A percentile compares a stretch with the other conserved stretches of the same genome.
phyloP scores from a whole-genome alignment of 2,888 invertebrate genomes.

The Synanthedon vespiformis region DNA sequence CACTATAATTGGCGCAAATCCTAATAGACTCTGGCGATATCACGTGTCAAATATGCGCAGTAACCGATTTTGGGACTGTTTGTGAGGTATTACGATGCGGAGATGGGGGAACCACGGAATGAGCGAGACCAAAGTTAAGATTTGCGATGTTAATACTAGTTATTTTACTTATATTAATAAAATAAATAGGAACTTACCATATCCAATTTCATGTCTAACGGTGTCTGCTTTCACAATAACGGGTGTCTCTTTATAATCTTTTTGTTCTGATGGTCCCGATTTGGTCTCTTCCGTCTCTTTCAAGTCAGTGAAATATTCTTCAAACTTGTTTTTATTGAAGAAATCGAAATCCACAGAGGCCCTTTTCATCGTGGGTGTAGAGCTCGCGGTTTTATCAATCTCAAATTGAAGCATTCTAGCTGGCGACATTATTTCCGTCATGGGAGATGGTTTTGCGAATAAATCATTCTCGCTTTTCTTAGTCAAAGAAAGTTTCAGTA shows the following conservation, averaged over 20 bases:
- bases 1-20: too few relatives aligned
- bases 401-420: slow-evolving; percentile 61
- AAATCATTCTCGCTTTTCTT: slow-evolving; percentile 39
- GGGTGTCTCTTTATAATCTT: slow-evolving; percentile 35
- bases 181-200: slow-evolving; percentile 36
- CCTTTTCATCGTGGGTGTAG: slow-evolving; percentile 61
- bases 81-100: too few relatives aligned
- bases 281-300: slow-evolving; percentile 13
- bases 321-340: slow-evolving; percentile 46
- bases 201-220: slow-evolving; percentile 57
- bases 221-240: slow-evolving; percentile 50
- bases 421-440: slow-evolving; percentile 52
- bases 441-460: slow-evolving; percentile 52
- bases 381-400: slow-evolving; percentile 33
- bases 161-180: too few relatives aligned
- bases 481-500: slow-evolving; percentile 38
- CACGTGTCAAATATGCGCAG: too few relatives aligned
- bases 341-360: slow-evolving; percentile 56
- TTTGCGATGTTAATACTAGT: too few relatives aligned
- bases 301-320: slow-evolving; percentile 39
- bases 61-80: too few relatives aligned
- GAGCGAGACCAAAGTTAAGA: too few relatives aligned
- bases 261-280: slow-evolving; percentile 6
- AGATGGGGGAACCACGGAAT: too few relatives aligned
- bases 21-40: too few relatives aligned